Evolutionary conservation across 2,113 vertebrate species (phyloP).

Genomic region (Neomonachus schauinslandi): DNA sequence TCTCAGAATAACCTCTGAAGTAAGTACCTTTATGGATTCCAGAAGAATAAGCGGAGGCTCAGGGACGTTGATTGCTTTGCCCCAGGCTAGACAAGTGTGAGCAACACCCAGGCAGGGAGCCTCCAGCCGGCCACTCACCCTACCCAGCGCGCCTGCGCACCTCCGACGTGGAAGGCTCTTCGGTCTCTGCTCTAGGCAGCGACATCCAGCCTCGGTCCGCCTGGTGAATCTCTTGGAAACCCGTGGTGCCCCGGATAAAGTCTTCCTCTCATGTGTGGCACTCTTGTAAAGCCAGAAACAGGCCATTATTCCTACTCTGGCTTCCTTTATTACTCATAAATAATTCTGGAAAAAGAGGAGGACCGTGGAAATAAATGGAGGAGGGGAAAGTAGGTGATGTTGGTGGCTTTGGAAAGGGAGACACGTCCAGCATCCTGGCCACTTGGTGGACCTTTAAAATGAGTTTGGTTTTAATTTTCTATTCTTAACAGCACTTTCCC

Average conservation of each 20-base stretch:
- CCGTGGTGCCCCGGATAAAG: not conserved
- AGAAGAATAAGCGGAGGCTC: not conserved
- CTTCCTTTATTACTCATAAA: slow-evolving; percentile 66
- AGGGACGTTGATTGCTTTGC: not conserved
- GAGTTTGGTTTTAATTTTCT: slow-evolving; percentile 42
- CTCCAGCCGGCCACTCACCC: not conserved
- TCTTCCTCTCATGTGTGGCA: slow-evolving; percentile 22
- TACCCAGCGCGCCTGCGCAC: not conserved
- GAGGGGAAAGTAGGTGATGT: not conserved
- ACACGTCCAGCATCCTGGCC: not conserved
- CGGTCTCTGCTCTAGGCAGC: not conserved
- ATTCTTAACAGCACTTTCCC: not conserved
- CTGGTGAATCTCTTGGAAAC: not conserved
- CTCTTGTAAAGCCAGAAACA: slow-evolving; percentile 26
- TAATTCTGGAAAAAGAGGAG: slow-evolving; percentile 49
- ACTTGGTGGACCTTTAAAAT: not conserved
- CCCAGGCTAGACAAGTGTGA: not conserved
- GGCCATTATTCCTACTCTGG: slow-evolving; percentile 27
- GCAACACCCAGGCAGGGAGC: not conserved
- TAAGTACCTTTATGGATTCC: not conserved
- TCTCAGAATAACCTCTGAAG: slow-evolving; percentile 21
- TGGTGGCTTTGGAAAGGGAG: not conserved
- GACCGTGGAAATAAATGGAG: slow-evolving; percentile 32
- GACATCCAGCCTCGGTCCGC: not conserved
- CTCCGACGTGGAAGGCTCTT: rapidly evolving